Percentiles rank a stretch among this genome's conserved stretches.
Evolutionary conservation across 2,113 vertebrate species (phyloP).

Genomic region (Alouatta palliata): DNA sequence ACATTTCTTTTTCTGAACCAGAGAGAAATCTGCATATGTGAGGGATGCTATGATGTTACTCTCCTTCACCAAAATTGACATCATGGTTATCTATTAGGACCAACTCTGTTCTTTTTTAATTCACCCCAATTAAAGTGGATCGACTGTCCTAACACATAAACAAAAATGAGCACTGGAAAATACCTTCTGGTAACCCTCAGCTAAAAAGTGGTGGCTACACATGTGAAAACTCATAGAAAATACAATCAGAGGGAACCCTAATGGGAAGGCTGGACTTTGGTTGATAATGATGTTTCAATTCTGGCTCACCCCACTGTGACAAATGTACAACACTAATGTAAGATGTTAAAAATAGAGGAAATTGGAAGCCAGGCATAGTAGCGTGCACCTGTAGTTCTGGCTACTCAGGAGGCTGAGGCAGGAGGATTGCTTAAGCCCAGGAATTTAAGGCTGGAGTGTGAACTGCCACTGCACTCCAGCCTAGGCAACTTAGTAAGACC

Average conservation of each 20-base stretch:
- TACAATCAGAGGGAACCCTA: neutral
- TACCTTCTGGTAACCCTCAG: neutral
- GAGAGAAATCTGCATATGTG: neutral
- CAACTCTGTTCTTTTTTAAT: neutral
- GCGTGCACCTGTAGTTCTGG: neutral
- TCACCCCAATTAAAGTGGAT: neutral
- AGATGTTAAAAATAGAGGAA: neutral
- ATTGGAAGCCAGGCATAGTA: neutral
- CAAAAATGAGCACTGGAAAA: neutral
- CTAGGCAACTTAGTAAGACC: neutral
- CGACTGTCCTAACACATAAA: neutral
- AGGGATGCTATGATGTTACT: neutral
- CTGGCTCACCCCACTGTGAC: neutral
- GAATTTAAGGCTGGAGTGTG: neutral
- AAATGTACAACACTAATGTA: neutral
- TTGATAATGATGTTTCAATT: neutral
- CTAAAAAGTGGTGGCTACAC: neutral
- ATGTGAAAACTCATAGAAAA: neutral
- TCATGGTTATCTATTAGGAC: neutral
- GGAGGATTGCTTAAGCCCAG: neutral
- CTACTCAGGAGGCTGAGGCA: neutral
- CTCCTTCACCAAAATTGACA: neutral
- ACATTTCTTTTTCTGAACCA: neutral
- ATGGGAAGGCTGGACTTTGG: neutral
- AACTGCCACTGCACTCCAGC: neutral